These are phyloP conservation scores for Callipepla californica DNA, from an alignment of 2,113 vertebrate genomes.

Conservation along the genomic window DNA sequence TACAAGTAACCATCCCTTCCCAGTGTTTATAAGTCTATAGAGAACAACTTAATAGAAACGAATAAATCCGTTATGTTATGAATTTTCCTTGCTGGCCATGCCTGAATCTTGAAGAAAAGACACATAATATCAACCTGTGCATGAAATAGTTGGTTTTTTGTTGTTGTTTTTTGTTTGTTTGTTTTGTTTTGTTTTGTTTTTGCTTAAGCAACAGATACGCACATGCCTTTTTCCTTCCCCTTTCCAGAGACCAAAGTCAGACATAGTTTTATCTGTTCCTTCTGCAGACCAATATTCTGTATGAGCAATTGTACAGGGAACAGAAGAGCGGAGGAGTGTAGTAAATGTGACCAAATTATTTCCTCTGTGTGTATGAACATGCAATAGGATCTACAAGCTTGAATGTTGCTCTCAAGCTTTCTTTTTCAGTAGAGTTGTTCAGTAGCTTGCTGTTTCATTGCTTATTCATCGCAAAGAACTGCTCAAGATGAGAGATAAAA, in stretches of 20 bases:
- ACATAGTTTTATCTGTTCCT: not conserved
- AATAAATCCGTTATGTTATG: not conserved
- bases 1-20: not conserved
- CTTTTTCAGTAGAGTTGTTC: not conserved
- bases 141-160: not conserved
- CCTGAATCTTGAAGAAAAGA: not conserved
- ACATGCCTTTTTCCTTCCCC: accelerated
- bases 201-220: not conserved
- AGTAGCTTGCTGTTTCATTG: not conserved
- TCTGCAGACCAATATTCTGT: not conserved
- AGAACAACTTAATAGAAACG: not conserved
- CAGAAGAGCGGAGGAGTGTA: not conserved
- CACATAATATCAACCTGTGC: accelerated
- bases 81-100: not conserved
- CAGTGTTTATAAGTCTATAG: not conserved
- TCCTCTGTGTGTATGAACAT: not conserved
- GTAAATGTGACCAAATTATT: not conserved
- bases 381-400: not conserved
- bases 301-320: not conserved
- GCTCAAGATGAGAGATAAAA: not conserved
- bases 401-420: not conserved
- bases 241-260: not conserved
- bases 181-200: not conserved
- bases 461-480: not conserved
- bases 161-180: not conserved